Evolutionary conservation across 2,888 invertebrate species (phyloP).

Genomic region (Eupithecia abbreviata): DNA sequence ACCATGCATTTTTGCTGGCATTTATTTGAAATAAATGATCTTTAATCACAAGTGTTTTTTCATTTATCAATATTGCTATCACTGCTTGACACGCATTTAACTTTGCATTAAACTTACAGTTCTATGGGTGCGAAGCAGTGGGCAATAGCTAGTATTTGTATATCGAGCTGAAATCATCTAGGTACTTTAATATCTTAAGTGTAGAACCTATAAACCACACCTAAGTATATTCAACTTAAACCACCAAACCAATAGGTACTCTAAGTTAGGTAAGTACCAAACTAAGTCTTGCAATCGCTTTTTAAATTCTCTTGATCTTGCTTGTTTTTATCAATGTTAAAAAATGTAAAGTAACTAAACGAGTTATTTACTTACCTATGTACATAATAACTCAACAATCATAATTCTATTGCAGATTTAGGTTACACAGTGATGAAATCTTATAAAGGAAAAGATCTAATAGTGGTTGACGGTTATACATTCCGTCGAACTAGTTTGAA

Average conservation of each 20-base stretch:
- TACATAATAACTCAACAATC: neutral
- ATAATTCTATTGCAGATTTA: conserved; percentile 14
- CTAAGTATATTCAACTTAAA: too few relatives aligned
- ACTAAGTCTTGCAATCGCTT: too few relatives aligned
- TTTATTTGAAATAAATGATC: neutral
- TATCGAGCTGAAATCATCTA: too few relatives aligned
- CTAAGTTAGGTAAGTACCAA: too few relatives aligned
- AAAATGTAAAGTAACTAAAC: too few relatives aligned
- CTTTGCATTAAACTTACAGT: neutral
- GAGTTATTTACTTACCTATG: too few relatives aligned
- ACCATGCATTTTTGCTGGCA: neutral
- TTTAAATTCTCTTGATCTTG: too few relatives aligned
- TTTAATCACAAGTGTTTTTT: neutral
- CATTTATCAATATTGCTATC: neutral
- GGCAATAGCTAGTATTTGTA: neutral
- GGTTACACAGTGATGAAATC: conserved; percentile 25
- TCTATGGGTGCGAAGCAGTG: neutral
- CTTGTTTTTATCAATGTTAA: too few relatives aligned
- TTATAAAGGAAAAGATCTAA: conserved; percentile 24
- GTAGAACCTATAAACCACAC: too few relatives aligned
- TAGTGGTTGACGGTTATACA: conserved; percentile 31
- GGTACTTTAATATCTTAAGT: too few relatives aligned
- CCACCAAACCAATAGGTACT: too few relatives aligned
- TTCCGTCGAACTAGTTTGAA: conserved; percentile 11
- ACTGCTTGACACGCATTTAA: neutral